Percentiles rank a stretch among this genome's conserved stretches.
Evolutionary conservation across 2,888 invertebrate species (phyloP).

Genomic region (Nowickia ferox): DNA sequence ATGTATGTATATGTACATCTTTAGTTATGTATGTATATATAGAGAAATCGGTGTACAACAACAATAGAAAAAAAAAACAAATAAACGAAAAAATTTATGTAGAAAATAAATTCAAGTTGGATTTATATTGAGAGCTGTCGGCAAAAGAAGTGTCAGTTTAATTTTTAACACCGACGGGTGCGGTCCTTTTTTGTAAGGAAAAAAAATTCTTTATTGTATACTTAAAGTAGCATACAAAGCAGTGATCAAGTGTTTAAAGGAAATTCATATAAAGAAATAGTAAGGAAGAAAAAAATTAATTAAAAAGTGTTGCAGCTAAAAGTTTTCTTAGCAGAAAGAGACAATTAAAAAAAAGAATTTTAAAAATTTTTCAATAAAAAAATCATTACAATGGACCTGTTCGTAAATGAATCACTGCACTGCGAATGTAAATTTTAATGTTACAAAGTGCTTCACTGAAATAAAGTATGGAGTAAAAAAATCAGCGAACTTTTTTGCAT

Average conservation of each 20-base stretch:
- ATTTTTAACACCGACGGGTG: slow-evolving; percentile 76
- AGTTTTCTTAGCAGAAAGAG: neutral
- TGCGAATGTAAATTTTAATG: too few relatives aligned
- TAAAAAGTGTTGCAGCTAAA: neutral
- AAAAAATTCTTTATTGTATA: neutral
- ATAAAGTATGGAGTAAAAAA: too few relatives aligned
- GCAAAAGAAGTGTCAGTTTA: slow-evolving; percentile 72
- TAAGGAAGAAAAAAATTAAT: neutral
- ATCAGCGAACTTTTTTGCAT: too few relatives aligned
- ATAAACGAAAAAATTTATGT: neutral
- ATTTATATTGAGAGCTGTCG: slow-evolving; percentile 50
- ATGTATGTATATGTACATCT: neutral
- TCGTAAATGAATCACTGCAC: too few relatives aligned
- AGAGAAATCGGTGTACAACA: slow-evolving; percentile 21
- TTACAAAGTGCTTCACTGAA: too few relatives aligned
- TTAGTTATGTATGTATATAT: neutral
- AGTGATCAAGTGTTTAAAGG: slow-evolving; percentile 7
- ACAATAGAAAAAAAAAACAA: slow-evolving; percentile 3
- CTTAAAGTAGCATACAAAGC: neutral
- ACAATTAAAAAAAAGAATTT: neutral
- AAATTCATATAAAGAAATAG: neutral
- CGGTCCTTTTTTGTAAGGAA: slow-evolving; percentile 70
- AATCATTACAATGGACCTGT: neutral
- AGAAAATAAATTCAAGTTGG: slow-evolving; percentile 49
- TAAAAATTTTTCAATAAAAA: neutral